These are phyloP conservation scores for Drosophila ercepeae DNA, from an alignment of 1,140 invertebrate species.

Conservation along the genomic window DNA sequence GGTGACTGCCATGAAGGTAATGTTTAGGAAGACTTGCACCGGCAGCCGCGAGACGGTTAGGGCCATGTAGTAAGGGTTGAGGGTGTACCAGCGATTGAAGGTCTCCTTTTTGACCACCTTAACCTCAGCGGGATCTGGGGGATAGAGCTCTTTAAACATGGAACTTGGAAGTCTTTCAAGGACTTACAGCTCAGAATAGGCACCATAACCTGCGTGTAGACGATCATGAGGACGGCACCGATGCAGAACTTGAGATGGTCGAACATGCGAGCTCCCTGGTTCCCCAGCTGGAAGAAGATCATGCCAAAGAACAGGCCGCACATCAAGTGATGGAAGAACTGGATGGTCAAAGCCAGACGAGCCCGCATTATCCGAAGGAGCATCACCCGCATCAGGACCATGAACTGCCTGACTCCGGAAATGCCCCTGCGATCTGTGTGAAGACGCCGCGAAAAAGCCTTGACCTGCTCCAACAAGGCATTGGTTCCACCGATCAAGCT, in stretches of 20 bases:
- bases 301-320: conserved; percentile 85
- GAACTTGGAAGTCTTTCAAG: accelerated
- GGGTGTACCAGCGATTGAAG: conserved; percentile 93
- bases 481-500: conserved; percentile 66
- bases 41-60: conserved; percentile 89
- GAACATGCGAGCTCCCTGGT: conserved; percentile 87
- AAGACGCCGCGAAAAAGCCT: conserved; percentile 61
- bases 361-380: conserved; percentile 73
- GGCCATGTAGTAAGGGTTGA: conserved; percentile 91
- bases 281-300: conserved; percentile 86
- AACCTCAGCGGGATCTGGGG: conserved; percentile 90
- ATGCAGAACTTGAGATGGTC: conserved; percentile 88
- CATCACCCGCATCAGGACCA: conserved; percentile 74
- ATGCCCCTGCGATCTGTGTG: conserved; percentile 52
- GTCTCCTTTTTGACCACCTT: conserved; percentile 92
- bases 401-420: conserved; percentile 72
- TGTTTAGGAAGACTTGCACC: conserved; percentile 85
- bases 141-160: neutral
- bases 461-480: conserved; percentile 71
- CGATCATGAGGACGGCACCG: conserved; percentile 86
- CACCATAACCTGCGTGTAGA: conserved; percentile 88
- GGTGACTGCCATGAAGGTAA: conserved; percentile 86
- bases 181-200: conserved; percentile 86
- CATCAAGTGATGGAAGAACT: conserved; percentile 86
- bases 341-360: conserved; percentile 85